A percentile compares a stretch with the other conserved stretches of the same genome.
Conservation (phyloP, 2,113 vertebrate species). For the Cynoglossus semilaevis region DNA sequence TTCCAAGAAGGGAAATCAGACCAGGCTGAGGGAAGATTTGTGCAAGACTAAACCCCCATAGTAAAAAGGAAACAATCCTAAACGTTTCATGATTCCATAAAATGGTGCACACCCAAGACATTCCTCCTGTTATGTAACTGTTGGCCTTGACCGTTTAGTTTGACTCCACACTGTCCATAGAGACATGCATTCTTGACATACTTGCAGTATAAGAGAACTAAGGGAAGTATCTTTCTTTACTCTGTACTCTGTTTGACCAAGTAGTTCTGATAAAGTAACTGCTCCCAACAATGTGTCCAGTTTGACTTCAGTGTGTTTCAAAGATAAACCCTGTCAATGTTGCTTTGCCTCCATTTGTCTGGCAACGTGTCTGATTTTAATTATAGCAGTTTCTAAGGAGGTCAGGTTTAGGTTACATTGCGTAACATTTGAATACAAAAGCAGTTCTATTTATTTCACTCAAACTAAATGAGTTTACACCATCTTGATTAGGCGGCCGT, state of each 20-base stretch:
- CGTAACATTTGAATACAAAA: no score
- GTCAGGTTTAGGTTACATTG: no score
- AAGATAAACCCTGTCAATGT: no score
- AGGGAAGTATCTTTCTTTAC: not conserved
- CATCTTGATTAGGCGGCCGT: no score
- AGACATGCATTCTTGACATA: conserved; percentile 27
- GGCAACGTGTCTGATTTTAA: no score
- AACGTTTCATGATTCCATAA: not conserved
- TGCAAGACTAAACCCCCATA: not conserved
- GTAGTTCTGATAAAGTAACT: no score
- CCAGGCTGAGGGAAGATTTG: not conserved
- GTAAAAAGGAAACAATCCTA: not conserved
- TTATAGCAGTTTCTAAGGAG: no score
- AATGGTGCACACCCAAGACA: conserved; percentile 2
- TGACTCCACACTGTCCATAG: not conserved
- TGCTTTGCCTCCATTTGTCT: no score
- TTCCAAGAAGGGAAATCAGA: not conserved
- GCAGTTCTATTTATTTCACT: no score
- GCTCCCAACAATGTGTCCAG: no score
- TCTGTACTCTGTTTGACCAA: not conserved
- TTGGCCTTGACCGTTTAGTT: conserved; percentile 14
- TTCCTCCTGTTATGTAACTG: conserved; percentile 29
- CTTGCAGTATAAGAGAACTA: conserved; percentile 1
- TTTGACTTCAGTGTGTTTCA: no score
- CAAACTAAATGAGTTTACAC: no score